Conservation (phyloP, 2,797 vertebrate species). For the Syngnathus acus region DNA sequence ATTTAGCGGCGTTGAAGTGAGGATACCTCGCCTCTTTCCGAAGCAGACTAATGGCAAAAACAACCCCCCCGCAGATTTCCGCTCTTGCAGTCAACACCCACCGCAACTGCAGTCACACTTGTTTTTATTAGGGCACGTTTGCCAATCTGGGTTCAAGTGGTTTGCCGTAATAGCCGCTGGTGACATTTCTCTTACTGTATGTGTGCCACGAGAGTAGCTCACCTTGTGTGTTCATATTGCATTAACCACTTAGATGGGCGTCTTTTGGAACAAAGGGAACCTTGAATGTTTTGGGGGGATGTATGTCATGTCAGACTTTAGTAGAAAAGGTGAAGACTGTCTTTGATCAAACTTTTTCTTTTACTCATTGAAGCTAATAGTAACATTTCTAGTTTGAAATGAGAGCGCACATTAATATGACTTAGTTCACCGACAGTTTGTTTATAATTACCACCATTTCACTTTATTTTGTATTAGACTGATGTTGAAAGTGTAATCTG, state of each 20-base stretch:
- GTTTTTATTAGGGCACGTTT: conserved; percentile 22
- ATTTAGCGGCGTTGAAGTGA: conserved; percentile 39
- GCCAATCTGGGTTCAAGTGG: conserved; percentile 23
- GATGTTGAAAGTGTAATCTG: background rate
- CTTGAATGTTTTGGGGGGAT: background rate
- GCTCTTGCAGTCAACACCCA: conserved; percentile 1
- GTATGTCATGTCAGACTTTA: background rate
- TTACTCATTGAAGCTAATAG: no score
- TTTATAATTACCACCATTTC: no score
- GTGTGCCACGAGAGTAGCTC: conserved; percentile 40
- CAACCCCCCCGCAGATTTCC: background rate
- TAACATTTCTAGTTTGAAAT: no score
- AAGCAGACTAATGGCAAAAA: conserved; percentile 14
- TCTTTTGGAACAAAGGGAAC: background rate
- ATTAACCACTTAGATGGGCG: conserved; percentile 37
- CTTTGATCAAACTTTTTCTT: background rate
- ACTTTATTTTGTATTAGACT: background rate
- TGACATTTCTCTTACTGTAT: conserved; percentile 20
- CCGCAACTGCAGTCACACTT: conserved; percentile 25
- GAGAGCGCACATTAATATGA: no score
- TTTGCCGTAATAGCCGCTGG: conserved; percentile 12
- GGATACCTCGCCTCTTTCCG: conserved; percentile 26
- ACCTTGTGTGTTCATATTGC: conserved; percentile 44
- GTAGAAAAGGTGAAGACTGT: background rate
- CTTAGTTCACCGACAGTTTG: no score